These are phyloP conservation scores for Sarcophaga rosellei DNA, from an alignment of 2,888 invertebrate genomes.

Conservation along the genomic window DNA sequence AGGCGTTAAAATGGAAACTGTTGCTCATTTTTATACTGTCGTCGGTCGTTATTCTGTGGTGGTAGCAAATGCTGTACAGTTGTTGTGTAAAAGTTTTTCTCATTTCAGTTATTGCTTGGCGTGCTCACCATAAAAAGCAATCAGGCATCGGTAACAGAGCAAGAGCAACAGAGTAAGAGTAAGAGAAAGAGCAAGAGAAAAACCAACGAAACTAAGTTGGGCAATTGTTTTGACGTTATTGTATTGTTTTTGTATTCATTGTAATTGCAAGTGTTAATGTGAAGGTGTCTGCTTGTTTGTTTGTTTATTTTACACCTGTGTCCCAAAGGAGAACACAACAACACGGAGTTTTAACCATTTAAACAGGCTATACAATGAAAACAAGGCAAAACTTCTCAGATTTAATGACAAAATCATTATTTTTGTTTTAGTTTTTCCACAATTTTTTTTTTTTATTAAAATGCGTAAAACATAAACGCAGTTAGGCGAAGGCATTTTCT, in stretches of 20 bases:
- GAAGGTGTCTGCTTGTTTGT: constrained; percentile 8
- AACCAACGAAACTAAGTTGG: constrained; percentile 51
- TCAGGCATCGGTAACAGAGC: constrained; percentile 20
- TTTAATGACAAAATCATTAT: constrained; percentile 76
- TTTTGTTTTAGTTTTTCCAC: neutral
- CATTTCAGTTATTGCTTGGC: neutral
- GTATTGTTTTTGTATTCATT: constrained; percentile 20
- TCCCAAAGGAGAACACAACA: constrained; percentile 4
- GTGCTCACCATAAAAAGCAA: constrained; percentile 62
- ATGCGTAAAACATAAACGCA: constrained; percentile 73
- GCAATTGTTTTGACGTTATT: constrained; percentile 58
- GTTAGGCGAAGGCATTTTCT: constrained; percentile 15
- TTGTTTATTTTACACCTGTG: constrained; percentile 69
- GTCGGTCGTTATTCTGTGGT: neutral
- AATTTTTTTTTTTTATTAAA: constrained; percentile 66
- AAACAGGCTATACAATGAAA: constrained; percentile 36
- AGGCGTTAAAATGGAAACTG: constrained; percentile 79
- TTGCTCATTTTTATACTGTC: constrained; percentile 58
- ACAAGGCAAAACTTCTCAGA: neutral
- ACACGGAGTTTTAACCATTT: constrained; percentile 17
- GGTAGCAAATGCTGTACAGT: constrained; percentile 31
- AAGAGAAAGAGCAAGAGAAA: neutral
- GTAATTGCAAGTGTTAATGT: constrained; percentile 1
- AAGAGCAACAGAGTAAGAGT: too few relatives aligned
- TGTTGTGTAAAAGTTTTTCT: constrained; percentile 34